A percentile compares a stretch with the other conserved stretches of the same genome.
Evolutionary conservation across 2,888 invertebrate genomes (phyloP).

Genomic region (Metellina segmentata): DNA sequence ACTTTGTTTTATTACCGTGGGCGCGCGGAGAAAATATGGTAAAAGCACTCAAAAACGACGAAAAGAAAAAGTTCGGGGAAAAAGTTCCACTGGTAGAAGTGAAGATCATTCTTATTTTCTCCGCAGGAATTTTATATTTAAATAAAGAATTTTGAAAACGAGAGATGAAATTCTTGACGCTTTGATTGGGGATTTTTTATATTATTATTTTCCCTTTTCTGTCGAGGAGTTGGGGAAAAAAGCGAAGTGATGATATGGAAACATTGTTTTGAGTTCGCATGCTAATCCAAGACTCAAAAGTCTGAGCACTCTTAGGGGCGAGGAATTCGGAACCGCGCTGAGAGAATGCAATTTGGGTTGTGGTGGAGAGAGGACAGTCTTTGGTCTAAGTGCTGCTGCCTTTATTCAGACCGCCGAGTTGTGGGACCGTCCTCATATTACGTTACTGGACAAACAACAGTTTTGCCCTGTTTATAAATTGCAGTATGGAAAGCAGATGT

Average conservation of each 20-base stretch:
- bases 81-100: neutral
- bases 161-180: slow-evolving; percentile 39
- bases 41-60: neutral
- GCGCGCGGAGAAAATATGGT: neutral
- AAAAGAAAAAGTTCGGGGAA: slow-evolving; percentile 11
- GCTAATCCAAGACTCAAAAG: slow-evolving; percentile 38
- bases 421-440: slow-evolving; percentile 28
- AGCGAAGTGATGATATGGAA: slow-evolving; percentile 13
- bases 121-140: slow-evolving; percentile 26
- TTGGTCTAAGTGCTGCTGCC: slow-evolving; percentile 15
- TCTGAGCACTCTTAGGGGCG: slow-evolving; percentile 22
- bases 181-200: slow-evolving; percentile 49
- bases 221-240: neutral
- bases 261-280: slow-evolving; percentile 55
- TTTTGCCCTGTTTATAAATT: neutral
- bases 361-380: slow-evolving; percentile 31
- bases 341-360: slow-evolving; percentile 53
- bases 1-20: neutral
- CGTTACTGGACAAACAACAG: neutral
- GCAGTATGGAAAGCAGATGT: neutral
- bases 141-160: slow-evolving; percentile 3
- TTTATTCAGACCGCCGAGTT: neutral
- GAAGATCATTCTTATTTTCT: slow-evolving; percentile 38
- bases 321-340: neutral
- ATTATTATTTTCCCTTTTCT: slow-evolving; percentile 13